Conservation (phyloP, 2,113 vertebrate species). For the Eulacestoma nigropectus region DNA sequence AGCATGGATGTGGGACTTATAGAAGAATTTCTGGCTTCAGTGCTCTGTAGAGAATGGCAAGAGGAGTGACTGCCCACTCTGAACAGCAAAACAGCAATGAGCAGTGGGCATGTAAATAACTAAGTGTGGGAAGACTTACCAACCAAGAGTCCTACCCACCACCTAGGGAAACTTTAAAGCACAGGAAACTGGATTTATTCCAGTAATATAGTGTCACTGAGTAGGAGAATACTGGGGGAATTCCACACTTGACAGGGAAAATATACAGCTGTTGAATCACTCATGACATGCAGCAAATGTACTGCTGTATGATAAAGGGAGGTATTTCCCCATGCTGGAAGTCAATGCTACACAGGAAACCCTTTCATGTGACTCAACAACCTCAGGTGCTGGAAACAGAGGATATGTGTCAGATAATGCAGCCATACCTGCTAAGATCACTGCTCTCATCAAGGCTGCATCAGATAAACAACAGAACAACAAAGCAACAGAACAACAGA, state of each 20-base stretch:
- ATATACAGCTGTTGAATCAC: not conserved
- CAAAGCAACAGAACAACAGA: not conserved
- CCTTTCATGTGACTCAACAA: not conserved
- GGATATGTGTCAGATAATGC: not conserved
- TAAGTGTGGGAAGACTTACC: not conserved
- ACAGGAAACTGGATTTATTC: not conserved
- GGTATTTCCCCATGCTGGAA: not conserved
- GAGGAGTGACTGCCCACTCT: not conserved
- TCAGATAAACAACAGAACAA: not conserved
- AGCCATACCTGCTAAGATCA: not conserved
- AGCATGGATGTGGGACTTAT: not conserved
- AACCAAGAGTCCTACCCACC: not conserved
- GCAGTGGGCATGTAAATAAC: not conserved
- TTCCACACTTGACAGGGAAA: not conserved
- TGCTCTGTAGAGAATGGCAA: not conserved
- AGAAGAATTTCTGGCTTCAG: not conserved
- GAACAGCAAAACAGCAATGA: not conserved
- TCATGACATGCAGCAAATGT: not conserved
- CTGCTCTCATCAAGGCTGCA: not conserved
- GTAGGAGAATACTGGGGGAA: not conserved
- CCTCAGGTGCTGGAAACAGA: not conserved
- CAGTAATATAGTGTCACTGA: not conserved
- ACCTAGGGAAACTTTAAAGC: not conserved
- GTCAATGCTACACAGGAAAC: not conserved
- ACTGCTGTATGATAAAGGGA: not conserved